Evolutionary conservation across 2,113 vertebrate genomes (phyloP).

Genomic region (Aphyosemion australe): DNA sequence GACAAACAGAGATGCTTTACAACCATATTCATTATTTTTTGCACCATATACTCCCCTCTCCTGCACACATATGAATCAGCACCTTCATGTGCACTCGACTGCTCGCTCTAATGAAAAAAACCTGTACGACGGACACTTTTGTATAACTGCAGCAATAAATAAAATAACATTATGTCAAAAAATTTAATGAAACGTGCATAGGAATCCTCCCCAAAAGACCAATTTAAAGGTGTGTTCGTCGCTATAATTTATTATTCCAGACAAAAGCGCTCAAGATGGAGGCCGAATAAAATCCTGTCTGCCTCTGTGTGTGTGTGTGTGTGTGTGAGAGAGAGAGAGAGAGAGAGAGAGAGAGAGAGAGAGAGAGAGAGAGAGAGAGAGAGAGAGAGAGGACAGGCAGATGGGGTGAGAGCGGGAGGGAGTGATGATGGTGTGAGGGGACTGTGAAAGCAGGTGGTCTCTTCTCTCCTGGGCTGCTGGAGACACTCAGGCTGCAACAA

Average conservation of each 20-base stretch:
- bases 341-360: too few species aligned
- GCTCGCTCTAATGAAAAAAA: conserved; percentile 30
- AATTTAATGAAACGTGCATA: conserved; percentile 57
- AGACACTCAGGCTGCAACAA: conserved; percentile 37
- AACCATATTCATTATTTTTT: conserved; percentile 22
- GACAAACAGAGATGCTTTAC: conserved; percentile 32
- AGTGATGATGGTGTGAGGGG: conserved; percentile 30
- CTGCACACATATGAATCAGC: conserved; percentile 17
- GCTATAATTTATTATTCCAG: conserved; percentile 49
- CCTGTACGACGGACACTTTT: conserved; percentile 24
- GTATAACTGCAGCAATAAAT: conserved; percentile 47
- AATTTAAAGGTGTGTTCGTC: conserved; percentile 58
- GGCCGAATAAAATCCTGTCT: conserved; percentile 24
- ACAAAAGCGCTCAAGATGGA: conserved; percentile 48
- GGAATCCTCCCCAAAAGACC: conserved; percentile 47
- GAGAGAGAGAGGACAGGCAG: conserved; percentile 45
- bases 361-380: too few species aligned
- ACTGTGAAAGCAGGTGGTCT: conserved; percentile 36
- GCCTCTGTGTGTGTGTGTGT: too few species aligned
- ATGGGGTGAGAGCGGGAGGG: conserved; percentile 34
- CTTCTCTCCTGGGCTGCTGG: conserved; percentile 34
- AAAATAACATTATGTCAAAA: conserved; percentile 57
- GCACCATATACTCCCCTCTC: conserved; percentile 7
- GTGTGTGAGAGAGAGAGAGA: too few species aligned
- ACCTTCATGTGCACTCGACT: conserved; percentile 6